Base-by-base conservation (phyloP, 2,888 invertebrate species). In the Leptogaster cylindrica region DNA sequence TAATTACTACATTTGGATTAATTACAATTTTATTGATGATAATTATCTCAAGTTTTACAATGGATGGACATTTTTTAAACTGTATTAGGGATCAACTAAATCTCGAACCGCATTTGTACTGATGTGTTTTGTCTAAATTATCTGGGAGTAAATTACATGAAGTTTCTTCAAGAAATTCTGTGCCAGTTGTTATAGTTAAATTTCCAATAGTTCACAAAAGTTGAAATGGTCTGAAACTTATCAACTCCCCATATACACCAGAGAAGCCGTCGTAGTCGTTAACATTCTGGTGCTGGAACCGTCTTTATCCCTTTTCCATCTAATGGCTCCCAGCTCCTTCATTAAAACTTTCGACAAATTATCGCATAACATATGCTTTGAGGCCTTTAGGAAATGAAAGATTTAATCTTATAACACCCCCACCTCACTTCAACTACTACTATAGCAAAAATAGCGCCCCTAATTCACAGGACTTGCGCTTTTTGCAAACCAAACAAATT, bases 291-390 rank as follows among this genome's bases (percentile, higher is more conserved):
- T 25, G 39, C 10, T 58, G 58, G 58, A 58, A 25, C 14, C 12
- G 58, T 41, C 58, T 58, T 63, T 63, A 44, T 63, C 44, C 61
- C 61, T 63, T 63, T 63, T 63, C 44, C 61, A 63, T 63, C 61
- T 63, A 63, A 48, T 64, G 64, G 44, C 48, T 64, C 64, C 64
- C 48, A 64, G 46, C 61, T 66, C 68, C 46, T 68, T 67, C 68
- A 70, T 70, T 70, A 70, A 68, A 70, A 70, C 68, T 68, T 70
- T 70, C 70, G 66, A 64, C 70, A 70, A 70, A 70, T 70, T 70
- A 70, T 70, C 70, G 68, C 46, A 70, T 66, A 68, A 52, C 68
- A 70, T 70, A 70, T 66, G 70, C 64, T 66, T 31, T 12, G 51
- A 68, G 63, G 61, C 51, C 51, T 65, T 33, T 31, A 48, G 64